Percentiles rank a stretch among this genome's conserved stretches.
Conservation (phyloP, 1,140 invertebrate genomes). For the Apolygus lucorum region DNA sequence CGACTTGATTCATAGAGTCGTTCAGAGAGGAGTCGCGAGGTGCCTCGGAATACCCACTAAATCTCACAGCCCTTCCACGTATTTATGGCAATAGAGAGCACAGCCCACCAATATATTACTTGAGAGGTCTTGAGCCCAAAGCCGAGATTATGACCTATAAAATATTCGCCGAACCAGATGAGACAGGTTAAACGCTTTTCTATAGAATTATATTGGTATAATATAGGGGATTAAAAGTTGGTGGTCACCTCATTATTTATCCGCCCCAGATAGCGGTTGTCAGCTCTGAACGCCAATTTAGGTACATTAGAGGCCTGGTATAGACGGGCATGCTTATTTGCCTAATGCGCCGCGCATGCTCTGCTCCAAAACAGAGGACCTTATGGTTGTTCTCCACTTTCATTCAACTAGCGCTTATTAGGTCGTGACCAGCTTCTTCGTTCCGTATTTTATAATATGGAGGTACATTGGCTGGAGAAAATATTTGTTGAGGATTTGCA, state of each 20-base stretch:
- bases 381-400: no score
- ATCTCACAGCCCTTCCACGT: neutral
- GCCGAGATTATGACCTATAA: neutral
- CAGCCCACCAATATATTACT: neutral
- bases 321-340: neutral
- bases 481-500: no score
- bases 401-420: no score
- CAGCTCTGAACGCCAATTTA: neutral
- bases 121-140: neutral
- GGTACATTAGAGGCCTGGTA: neutral
- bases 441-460: no score
- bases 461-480: no score
- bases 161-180: slow-evolving; percentile 1
- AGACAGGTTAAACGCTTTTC: slow-evolving; percentile 2
- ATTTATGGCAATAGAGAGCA: neutral
- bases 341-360: neutral
- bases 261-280: neutral
- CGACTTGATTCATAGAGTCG: neutral
- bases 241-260: slow-evolving; percentile 3
- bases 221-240: slow-evolving; percentile 8
- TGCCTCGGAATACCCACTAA: neutral
- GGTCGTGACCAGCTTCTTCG: no score
- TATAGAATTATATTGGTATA: neutral
- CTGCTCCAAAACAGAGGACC: no score
- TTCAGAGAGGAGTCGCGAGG: no score